phyloP scores from a whole-genome alignment of 2,113 vertebrate species.

The Saguinus imperator region DNA sequence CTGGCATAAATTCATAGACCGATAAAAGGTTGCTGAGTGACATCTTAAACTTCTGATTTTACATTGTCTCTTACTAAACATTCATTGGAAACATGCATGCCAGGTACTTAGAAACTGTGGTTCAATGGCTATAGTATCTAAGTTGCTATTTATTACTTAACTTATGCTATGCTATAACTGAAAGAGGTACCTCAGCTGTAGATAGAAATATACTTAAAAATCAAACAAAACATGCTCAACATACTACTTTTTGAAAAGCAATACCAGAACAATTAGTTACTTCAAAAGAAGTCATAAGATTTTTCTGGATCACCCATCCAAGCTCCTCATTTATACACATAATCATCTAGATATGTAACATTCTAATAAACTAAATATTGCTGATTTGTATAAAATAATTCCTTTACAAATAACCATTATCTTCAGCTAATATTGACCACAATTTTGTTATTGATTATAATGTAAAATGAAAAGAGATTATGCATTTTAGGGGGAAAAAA shows the following conservation, averaged over 20 bases:
- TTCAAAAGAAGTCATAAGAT: neutral
- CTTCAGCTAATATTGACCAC: neutral
- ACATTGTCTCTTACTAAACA: neutral
- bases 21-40: neutral
- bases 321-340: neutral
- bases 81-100: neutral
- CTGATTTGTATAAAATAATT: neutral
- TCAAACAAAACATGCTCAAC: neutral
- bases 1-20: neutral
- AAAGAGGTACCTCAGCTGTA: neutral
- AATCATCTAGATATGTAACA: neutral
- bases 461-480: neutral
- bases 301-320: neutral
- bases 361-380: neutral
- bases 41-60: neutral
- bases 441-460: neutral
- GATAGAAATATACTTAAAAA: neutral
- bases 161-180: neutral
- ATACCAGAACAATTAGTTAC: neutral
- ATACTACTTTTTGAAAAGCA: neutral
- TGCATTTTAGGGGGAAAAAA: neutral
- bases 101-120: neutral
- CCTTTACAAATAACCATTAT: neutral
- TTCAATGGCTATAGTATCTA: neutral
- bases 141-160: neutral